These are phyloP conservation scores for Aporrectodea caliginosa DNA, from an alignment of 1,140 invertebrate genomes.

Conservation along the genomic window DNA sequence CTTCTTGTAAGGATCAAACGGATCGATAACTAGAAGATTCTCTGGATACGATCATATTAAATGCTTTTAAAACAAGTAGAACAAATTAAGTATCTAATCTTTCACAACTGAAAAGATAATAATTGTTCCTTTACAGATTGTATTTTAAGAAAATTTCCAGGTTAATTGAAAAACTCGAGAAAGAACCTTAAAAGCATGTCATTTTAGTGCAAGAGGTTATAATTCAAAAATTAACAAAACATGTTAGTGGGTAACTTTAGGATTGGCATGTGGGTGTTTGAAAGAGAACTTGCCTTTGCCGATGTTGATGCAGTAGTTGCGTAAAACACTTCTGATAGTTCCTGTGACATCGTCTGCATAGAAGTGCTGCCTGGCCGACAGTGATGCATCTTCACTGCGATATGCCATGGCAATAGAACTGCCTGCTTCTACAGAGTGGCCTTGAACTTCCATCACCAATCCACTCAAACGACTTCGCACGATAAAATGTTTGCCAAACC, in stretches of 20 bases:
- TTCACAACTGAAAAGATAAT: too few relatives aligned
- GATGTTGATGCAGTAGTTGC: slow-evolving; percentile 6
- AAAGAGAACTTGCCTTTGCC: neutral
- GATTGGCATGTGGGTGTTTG: too few relatives aligned
- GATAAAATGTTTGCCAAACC: slow-evolving; percentile 18
- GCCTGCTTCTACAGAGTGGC: neutral
- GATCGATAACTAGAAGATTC: neutral
- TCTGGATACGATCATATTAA: too few relatives aligned
- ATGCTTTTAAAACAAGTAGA: too few relatives aligned
- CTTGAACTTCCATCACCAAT: slow-evolving; percentile 1
- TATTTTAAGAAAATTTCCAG: too few relatives aligned
- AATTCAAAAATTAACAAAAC: too few relatives aligned
- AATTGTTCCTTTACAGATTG: too few relatives aligned
- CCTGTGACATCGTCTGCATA: slow-evolving; percentile 19
- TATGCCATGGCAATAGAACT: slow-evolving; percentile 1
- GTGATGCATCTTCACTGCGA: neutral
- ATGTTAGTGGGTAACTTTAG: too few relatives aligned
- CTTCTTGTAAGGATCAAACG: slow-evolving; percentile 25
- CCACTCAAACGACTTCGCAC: slow-evolving; percentile 14
- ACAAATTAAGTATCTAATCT: too few relatives aligned
- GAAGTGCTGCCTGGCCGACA: slow-evolving; percentile 6
- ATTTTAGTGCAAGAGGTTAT: too few relatives aligned
- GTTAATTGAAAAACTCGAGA: too few relatives aligned
- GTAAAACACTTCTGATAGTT: slow-evolving; percentile 18
- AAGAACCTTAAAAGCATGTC: too few relatives aligned